phyloP scores from a whole-genome alignment of 37 sponge, comb jelly and placozoan species.

The Agelas oroides region DNA sequence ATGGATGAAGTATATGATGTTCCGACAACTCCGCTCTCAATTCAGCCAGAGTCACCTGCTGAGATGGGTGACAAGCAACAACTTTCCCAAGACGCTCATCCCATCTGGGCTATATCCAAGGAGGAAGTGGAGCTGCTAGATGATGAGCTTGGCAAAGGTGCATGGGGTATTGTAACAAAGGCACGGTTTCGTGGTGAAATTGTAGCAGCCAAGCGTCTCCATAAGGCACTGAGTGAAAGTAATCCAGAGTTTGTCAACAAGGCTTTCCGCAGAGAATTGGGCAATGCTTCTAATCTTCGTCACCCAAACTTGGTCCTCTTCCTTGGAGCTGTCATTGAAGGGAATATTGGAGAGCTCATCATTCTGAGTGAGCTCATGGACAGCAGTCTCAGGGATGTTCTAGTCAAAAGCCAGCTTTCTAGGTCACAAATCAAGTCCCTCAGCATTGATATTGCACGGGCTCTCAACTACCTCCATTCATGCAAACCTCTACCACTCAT shows the following conservation, averaged over 20 bases:
- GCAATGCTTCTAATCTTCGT: constrained; percentile 23
- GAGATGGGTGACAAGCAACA: no score
- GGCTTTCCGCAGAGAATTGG: constrained; percentile 46
- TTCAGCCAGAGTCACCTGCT: no score
- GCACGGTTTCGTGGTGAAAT: constrained; percentile 35
- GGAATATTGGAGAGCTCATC: background rate
- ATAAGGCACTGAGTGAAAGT: background rate
- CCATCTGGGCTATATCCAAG: no score
- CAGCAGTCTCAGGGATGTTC: constrained; percentile 41
- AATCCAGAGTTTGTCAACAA: constrained; percentile 16
- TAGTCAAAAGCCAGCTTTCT: background rate
- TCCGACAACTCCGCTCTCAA: no score
- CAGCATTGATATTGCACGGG: no score
- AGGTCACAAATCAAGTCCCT: no score
- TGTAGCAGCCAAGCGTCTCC: constrained; percentile 45
- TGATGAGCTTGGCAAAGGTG: constrained; percentile 27
- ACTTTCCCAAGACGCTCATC: no score
- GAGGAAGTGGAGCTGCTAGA: no score
- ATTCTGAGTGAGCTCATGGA: constrained; percentile 71
- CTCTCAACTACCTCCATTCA: no score
- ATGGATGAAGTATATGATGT: no score
- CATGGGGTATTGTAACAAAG: constrained; percentile 27
- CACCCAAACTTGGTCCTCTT: constrained; percentile 63
- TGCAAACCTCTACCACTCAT: no score
- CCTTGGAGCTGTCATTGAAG: constrained; percentile 46